Percentiles rank a stretch among this genome's conserved stretches.
These are phyloP conservation scores for Acleris emargana DNA, from an alignment of 2,888 invertebrate genomes.

Conservation along the genomic window DNA sequence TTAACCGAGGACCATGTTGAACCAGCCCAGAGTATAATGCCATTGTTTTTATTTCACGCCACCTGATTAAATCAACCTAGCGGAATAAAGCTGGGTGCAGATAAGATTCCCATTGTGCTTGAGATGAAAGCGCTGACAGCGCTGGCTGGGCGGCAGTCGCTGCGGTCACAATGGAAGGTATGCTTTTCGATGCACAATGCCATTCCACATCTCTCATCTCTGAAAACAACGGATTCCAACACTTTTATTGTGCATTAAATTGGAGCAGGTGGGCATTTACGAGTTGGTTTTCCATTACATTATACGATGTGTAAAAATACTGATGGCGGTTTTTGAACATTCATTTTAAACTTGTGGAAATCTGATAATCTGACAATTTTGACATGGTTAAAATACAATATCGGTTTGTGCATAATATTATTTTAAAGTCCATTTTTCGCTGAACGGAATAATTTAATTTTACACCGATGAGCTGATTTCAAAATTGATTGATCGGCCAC, in stretches of 20 bases:
- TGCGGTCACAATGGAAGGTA: conserved; percentile 56
- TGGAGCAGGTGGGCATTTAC: conserved; percentile 67
- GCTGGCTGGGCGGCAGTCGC: conserved; percentile 44
- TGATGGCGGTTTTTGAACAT: too few species aligned
- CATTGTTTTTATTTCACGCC: conserved; percentile 37
- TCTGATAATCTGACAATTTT: too few species aligned
- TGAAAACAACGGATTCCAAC: conserved; percentile 71
- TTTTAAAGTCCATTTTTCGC: too few species aligned
- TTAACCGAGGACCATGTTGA: background rate
- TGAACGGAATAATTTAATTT: too few species aligned
- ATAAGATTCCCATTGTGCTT: conserved; percentile 73
- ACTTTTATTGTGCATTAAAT: conserved; percentile 77
- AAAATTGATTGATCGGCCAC: too few species aligned
- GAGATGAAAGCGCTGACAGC: conserved; percentile 55
- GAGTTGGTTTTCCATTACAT: conserved; percentile 37
- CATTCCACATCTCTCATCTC: conserved; percentile 67
- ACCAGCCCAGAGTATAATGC: conserved; percentile 16
- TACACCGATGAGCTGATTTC: too few species aligned
- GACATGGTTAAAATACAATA: too few species aligned
- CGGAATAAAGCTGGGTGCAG: conserved; percentile 61
- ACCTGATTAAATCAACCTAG: conserved; percentile 63
- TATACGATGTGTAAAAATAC: background rate
- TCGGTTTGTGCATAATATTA: too few species aligned
- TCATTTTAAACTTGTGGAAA: too few species aligned
- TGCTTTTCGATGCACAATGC: conserved; percentile 69